Conservation (phyloP, 2,797 vertebrate species). For the Schizothorax lantsangensis region DNA sequence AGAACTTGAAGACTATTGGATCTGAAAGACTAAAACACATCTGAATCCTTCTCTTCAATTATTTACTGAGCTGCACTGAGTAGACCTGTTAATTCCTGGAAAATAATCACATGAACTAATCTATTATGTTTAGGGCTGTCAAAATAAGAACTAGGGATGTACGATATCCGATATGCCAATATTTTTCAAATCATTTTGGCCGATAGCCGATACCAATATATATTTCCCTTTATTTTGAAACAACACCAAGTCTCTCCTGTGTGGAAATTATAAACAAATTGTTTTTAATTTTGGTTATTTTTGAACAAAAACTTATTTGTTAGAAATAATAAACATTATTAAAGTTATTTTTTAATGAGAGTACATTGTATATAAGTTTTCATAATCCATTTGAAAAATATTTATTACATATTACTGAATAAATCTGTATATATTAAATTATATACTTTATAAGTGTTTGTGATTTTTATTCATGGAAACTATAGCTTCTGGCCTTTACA, state of each 20-base stretch:
- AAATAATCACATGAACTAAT: slow-evolving; percentile 19
- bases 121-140: slow-evolving; percentile 12
- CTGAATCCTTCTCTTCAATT: slow-evolving; percentile 34
- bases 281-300: not conserved
- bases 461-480: not conserved
- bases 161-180: not conserved
- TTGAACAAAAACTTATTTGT: not conserved
- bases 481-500: not conserved
- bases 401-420: too few relatives aligned
- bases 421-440: not conserved
- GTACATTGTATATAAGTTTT: too few relatives aligned
- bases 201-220: not conserved
- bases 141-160: not conserved
- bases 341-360: not conserved
- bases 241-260: not conserved
- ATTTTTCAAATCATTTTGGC: not conserved
- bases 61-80: slow-evolving; percentile 12
- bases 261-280: too few relatives aligned
- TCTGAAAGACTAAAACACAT: not conserved
- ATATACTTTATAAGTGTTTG: not conserved
- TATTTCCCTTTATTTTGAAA: not conserved
- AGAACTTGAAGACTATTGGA: slow-evolving; percentile 8
- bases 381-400: not conserved
- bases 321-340: not conserved
- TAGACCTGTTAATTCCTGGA: slow-evolving; percentile 7